Evolutionary conservation across 2,888 invertebrate species (phyloP), one percentile per base, ranked within the genome.

Genomic region (Parnassius smintheus): DNA sequence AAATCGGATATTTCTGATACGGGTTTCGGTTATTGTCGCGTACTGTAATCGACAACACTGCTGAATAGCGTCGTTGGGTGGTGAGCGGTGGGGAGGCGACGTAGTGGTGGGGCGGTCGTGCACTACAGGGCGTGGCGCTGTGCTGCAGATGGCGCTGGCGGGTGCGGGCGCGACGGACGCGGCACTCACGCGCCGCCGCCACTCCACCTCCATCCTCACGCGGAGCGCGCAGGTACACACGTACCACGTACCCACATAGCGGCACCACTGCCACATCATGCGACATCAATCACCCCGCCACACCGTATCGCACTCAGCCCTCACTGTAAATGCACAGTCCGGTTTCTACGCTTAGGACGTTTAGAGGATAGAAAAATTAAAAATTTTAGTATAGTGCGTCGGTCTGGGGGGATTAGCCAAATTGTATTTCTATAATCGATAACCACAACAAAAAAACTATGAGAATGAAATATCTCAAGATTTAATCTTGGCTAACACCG

Each of bases 181-280:
- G 82, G 94, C 94, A 86, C 93, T 95, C 87, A 95, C 95, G 76
- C 93, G 94, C 85, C 94, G 95, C 81, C 93, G 95, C 75, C 95
- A 95, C 93, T 95, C 95, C 91, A 95, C 95, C 82, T 94, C 94
- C 82, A 93, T 94, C 91, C 92, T 94, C 88, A 93, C 92, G 81
- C 90, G 93, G 88, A 93, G 90, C 91, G 93, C 92, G 81, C 94
- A 94, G 93, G 93, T 93, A 93, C 77, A 75, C 74, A 62, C 71
- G 69, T 72, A 64, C 69, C 64, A 58, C 53, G 49, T 62, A 56
- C 50, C 49, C 64, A 58, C 53, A 46, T 62, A 56, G 46, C 49
- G 59, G 55, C 18, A 41, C 42, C 44, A 22, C 55, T 45, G 55
- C 55, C 12, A 35, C 35, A 35, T 35, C 35, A 35, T 45, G 55